phyloP scores from a whole-genome alignment of 2,797 vertebrate species.

The Hemibagrus guttatus region DNA sequence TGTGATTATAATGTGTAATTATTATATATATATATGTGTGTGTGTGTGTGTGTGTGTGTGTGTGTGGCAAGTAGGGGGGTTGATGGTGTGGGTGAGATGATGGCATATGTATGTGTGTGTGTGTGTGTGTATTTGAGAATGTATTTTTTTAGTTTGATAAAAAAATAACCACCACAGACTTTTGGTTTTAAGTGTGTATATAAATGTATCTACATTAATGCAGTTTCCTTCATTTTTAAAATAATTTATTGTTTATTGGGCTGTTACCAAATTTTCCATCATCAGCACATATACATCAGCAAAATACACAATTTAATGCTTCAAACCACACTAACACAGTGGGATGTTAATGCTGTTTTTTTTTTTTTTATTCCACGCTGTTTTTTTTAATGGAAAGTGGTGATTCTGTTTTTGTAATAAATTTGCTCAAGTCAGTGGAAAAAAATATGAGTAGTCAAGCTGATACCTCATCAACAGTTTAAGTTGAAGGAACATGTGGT shows the following conservation, averaged over 20 bases:
- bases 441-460: neutral
- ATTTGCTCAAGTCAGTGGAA: neutral
- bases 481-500: neutral
- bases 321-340: neutral
- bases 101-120: neutral
- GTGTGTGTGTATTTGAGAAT: neutral
- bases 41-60: neutral
- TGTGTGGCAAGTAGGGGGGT: no score
- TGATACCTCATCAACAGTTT: neutral
- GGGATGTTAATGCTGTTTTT: neutral
- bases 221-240: neutral
- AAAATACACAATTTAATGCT: neutral
- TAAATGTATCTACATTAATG: neutral
- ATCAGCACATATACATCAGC: no score
- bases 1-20: neutral
- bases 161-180: no score
- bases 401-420: neutral
- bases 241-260: neutral
- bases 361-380: neutral
- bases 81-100: no score
- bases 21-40: neutral
- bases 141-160: neutral
- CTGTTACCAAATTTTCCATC: neutral
- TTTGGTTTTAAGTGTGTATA: neutral
- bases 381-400: conserved; percentile 4